Conservation (phyloP, 2,888 invertebrate species). For the Tachystola acroxantha region DNA sequence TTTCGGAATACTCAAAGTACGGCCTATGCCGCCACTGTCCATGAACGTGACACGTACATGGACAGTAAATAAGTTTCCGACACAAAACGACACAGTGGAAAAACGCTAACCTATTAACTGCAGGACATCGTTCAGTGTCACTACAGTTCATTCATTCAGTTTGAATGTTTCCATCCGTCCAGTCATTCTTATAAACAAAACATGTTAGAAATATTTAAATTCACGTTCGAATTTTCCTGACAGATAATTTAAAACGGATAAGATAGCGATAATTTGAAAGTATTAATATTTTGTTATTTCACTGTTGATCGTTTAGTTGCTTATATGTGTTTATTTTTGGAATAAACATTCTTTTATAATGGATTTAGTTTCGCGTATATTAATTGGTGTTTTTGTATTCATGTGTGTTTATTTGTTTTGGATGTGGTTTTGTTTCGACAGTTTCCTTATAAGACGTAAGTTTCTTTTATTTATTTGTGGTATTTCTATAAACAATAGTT, state of each 20-base stretch:
- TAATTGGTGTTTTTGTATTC: constrained; percentile 37
- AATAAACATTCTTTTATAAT: constrained; percentile 24
- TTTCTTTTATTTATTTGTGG: constrained; percentile 13
- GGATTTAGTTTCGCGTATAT: constrained; percentile 36
- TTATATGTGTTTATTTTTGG: constrained; percentile 1
- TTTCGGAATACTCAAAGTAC: no score
- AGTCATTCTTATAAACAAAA: not conserved
- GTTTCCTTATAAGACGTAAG: constrained; percentile 48
- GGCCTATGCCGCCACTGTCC: no score
- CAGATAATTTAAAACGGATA: constrained; percentile 7
- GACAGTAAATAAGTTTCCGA: no score
- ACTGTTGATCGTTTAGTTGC: constrained; percentile 1
- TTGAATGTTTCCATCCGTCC: not conserved
- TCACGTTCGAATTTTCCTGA: constrained; percentile 2
- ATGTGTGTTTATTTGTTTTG: constrained; percentile 58
- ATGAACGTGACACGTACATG: no score
- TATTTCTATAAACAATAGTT: not conserved
- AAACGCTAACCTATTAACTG: not conserved
- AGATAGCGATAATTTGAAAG: constrained; percentile 4
- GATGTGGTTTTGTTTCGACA: constrained; percentile 67
- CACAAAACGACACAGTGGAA: not conserved
- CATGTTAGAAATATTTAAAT: not conserved
- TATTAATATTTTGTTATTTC: constrained; percentile 1
- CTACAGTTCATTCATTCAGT: not conserved
- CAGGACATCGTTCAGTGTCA: not conserved